These are phyloP conservation scores for Tachystola acroxantha DNA, from an alignment of 2,888 invertebrate species.

Conservation along the genomic window DNA sequence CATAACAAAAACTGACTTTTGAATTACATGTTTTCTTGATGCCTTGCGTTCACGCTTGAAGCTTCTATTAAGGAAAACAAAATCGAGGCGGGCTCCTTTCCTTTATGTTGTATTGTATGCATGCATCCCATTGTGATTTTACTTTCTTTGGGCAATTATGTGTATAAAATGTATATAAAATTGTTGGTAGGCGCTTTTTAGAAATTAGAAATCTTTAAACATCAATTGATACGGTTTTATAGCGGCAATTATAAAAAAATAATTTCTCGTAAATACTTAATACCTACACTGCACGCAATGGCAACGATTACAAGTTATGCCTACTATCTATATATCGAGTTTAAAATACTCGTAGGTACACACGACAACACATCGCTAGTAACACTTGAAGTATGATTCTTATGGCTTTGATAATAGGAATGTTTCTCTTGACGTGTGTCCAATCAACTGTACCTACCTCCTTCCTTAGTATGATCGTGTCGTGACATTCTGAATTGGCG, in stretches of 20 bases:
- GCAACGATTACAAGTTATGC: constrained; percentile 6
- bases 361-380: constrained; percentile 7
- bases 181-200: constrained; percentile 1
- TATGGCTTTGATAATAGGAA: no score
- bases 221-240: constrained; percentile 9
- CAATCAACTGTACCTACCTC: no score
- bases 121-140: no score
- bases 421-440: no score
- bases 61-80: no score
- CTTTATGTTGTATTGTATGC: no score
- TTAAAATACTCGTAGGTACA: constrained; percentile 8
- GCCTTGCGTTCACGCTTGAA: no score
- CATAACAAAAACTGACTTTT: no score
- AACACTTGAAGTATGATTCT: no score
- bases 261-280: constrained; percentile 16
- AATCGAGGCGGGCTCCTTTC: no score
- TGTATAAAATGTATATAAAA: constrained; percentile 7
- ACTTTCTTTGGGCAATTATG: constrained; percentile 1
- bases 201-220: constrained; percentile 3
- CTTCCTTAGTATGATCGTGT: no score
- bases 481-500: constrained; percentile 14
- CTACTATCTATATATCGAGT: constrained; percentile 13
- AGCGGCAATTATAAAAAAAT: constrained; percentile 8
- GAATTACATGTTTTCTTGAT: no score
- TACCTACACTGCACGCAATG: constrained; percentile 19